These are phyloP conservation scores for Callipepla californica DNA, from an alignment of 2,113 vertebrate genomes.

Conservation along the genomic window DNA sequence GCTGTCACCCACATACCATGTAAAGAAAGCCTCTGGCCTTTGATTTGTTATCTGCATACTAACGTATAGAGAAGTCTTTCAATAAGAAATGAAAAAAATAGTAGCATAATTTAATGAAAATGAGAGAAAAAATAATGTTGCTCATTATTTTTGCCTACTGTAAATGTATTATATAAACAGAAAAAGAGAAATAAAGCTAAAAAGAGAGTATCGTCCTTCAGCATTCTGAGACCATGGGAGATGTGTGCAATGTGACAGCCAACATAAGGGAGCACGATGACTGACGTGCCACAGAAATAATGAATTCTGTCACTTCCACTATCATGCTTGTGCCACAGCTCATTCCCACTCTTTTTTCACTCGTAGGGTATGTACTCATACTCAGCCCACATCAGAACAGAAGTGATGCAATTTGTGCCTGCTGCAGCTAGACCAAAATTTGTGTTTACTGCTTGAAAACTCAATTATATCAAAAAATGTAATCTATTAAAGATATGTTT, in stretches of 20 bases:
- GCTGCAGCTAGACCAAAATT: neutral
- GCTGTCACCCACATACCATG: neutral
- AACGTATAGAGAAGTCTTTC: neutral
- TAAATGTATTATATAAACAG: conserved; percentile 5
- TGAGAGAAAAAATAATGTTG: neutral
- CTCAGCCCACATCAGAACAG: neutral
- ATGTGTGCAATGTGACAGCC: neutral
- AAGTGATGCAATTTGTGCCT: neutral
- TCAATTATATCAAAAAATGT: rapidly evolving
- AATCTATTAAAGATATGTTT: neutral
- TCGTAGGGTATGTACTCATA: neutral
- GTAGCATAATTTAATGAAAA: neutral
- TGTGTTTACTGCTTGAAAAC: neutral
- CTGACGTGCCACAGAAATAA: neutral
- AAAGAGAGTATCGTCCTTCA: neutral
- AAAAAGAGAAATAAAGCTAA: conserved; percentile 5
- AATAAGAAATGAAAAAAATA: neutral
- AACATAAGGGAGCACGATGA: neutral
- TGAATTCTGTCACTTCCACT: conserved; percentile 38
- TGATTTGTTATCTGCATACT: neutral
- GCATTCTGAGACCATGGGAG: neutral
- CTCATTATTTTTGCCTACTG: neutral
- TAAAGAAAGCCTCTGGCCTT: neutral
- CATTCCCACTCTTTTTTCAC: neutral
- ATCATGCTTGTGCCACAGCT: neutral